phyloP scores from a whole-genome alignment of 2,888 invertebrate genomes.

The Boloria selene region DNA sequence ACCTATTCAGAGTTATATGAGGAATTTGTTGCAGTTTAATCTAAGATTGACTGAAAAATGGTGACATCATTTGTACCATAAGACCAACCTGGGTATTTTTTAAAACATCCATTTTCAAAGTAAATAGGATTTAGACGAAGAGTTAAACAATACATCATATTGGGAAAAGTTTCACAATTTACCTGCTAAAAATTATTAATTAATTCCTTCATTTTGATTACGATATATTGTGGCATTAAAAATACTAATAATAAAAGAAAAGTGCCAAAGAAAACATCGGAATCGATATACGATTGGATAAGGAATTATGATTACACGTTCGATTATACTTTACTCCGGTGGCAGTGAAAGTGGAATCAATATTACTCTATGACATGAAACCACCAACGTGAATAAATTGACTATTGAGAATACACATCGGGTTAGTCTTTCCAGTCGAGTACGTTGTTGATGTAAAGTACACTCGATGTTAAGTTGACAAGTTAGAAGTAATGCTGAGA shows the following conservation, averaged over 20 bases:
- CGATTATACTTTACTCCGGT: slow-evolving; percentile 24
- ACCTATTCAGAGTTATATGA: too few relatives aligned
- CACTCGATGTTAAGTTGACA: neutral
- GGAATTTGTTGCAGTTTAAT: too few relatives aligned
- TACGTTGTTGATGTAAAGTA: neutral
- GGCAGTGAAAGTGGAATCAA: slow-evolving; percentile 32
- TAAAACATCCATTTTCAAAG: too few relatives aligned
- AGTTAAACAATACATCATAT: too few relatives aligned
- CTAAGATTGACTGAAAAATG: too few relatives aligned
- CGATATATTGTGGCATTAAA: too few relatives aligned
- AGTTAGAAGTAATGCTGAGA: neutral
- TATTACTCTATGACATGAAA: slow-evolving; percentile 33
- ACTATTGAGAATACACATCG: slow-evolving; percentile 12
- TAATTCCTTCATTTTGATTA: too few relatives aligned
- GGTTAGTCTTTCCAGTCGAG: slow-evolving; percentile 3
- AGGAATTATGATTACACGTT: slow-evolving; percentile 27
- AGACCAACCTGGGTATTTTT: too few relatives aligned
- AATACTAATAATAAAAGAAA: neutral
- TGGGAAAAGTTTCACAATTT: too few relatives aligned
- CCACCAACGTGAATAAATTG: slow-evolving; percentile 24
- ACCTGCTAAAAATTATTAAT: too few relatives aligned
- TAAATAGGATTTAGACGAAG: too few relatives aligned
- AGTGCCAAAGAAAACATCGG: slow-evolving; percentile 7
- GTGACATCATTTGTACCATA: too few relatives aligned
- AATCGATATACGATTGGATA: slow-evolving; percentile 23